These are phyloP conservation scores for Rhagologus leucostigma DNA, from an alignment of 2,113 vertebrate genomes.

Conservation along the genomic window DNA sequence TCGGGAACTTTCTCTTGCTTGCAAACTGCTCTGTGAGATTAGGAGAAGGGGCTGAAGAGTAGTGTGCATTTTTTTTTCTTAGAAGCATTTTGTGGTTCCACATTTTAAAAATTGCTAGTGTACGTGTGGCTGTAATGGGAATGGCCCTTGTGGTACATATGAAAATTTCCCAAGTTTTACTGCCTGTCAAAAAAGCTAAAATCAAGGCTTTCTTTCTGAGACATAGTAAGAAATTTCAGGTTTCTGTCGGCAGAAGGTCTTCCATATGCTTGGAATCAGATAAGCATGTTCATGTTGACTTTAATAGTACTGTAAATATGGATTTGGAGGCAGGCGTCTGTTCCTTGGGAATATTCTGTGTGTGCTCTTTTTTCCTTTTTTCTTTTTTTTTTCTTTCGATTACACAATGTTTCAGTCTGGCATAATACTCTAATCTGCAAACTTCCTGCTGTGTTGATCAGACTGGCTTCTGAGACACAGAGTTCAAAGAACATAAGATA, in stretches of 20 bases:
- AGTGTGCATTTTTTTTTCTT: background rate
- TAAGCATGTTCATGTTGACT: background rate
- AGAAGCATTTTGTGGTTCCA: background rate
- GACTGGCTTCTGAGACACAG: slow-evolving; percentile 40
- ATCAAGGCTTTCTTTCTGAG: background rate
- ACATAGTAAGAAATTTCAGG: background rate
- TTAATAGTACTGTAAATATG: background rate
- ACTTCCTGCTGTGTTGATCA: slow-evolving; percentile 63
- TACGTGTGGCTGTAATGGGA: background rate
- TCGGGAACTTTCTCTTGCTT: background rate
- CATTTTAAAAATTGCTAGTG: background rate
- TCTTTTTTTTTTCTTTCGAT: background rate
- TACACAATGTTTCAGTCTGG: slow-evolving; percentile 55
- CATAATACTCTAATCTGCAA: slow-evolving; percentile 49
- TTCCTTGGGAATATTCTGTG: slow-evolving; percentile 17
- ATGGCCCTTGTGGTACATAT: background rate
- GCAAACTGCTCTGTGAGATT: background rate
- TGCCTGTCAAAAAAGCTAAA: background rate
- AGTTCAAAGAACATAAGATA: slow-evolving; percentile 64
- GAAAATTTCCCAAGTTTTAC: background rate
- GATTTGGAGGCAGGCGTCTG: slow-evolving; percentile 31
- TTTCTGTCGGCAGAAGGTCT: background rate
- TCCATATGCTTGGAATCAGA: background rate
- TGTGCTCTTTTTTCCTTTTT: background rate
- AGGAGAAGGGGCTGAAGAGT: background rate